Percentiles rank a stretch among this genome's conserved stretches.
Conservation (phyloP, 37 sponge, comb jelly and placozoan species). For the Axinella damicornis region DNA sequence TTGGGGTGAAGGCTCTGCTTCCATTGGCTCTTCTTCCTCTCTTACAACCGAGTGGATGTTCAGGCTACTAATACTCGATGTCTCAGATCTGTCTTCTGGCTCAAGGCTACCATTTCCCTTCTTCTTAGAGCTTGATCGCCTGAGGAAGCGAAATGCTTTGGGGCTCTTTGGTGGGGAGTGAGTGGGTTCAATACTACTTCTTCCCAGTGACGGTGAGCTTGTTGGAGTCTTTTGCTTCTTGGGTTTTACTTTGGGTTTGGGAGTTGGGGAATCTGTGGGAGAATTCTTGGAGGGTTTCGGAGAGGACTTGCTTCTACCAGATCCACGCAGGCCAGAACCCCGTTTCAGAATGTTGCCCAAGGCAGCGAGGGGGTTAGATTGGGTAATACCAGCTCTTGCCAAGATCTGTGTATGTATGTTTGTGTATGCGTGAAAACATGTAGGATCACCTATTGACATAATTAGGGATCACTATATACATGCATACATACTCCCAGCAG, state of each 20-base stretch:
- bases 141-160: constrained; percentile 18
- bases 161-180: background rate
- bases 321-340: background rate
- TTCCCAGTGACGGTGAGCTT: background rate
- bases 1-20: background rate
- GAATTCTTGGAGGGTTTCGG: constrained; percentile 41
- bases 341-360: constrained; percentile 53
- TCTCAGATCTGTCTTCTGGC: constrained; percentile 58
- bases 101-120: constrained; percentile 3
- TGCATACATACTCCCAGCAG: too few species aligned
- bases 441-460: too few species aligned
- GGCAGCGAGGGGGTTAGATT: constrained; percentile 61
- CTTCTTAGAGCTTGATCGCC: constrained; percentile 37
- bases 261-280: constrained; percentile 7
- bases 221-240: background rate
- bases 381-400: constrained; percentile 38
- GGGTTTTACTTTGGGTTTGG: constrained; percentile 21
- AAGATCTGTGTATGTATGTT: constrained; percentile 51
- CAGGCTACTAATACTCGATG: constrained; percentile 59
- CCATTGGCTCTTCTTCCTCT: constrained; percentile 34
- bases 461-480: too few species aligned
- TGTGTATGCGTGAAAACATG: too few species aligned
- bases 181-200: background rate
- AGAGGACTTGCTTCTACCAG: constrained; percentile 21
- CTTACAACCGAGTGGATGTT: constrained; percentile 7